Conservation (phyloP, 1,140 invertebrate species). For the Neodiprion virginianus region DNA sequence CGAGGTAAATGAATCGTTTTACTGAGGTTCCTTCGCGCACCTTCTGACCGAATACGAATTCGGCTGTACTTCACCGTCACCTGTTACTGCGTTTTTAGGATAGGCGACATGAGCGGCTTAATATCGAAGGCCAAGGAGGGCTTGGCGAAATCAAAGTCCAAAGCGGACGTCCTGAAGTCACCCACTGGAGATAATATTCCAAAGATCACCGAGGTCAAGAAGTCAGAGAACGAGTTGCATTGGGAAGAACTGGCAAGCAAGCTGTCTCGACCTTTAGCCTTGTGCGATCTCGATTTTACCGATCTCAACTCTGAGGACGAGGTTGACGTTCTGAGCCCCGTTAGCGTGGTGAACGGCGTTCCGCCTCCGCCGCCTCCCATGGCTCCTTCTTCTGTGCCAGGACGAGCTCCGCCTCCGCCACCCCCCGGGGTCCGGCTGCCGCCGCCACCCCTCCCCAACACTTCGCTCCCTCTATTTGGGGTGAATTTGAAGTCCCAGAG, state of each 20-base stretch:
- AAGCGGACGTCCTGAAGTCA: conserved; percentile 74
- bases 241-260: conserved; percentile 92
- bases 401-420: conserved; percentile 49
- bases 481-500: conserved; percentile 49
- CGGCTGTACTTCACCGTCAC: background rate
- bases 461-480: conserved; percentile 55
- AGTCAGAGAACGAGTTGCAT: conserved; percentile 91
- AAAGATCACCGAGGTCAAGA: conserved; percentile 76
- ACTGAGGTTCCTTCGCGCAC: conserved; percentile 19
- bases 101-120: conserved; percentile 86
- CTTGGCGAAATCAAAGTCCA: conserved; percentile 81
- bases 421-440: conserved; percentile 48
- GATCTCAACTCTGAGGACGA: conserved; percentile 87
- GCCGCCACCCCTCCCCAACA: conserved; percentile 57
- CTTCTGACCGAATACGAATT: background rate
- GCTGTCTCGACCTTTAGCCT: conserved; percentile 81
- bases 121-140: conserved; percentile 95
- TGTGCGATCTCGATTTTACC: conserved; percentile 97
- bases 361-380: conserved; percentile 77
- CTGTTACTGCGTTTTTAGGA: conserved; percentile 47
- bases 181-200: conserved; percentile 68
- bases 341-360: conserved; percentile 67
- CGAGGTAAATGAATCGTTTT: conserved; percentile 44
- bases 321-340: conserved; percentile 69
- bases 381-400: conserved; percentile 55